Base-by-base conservation (phyloP, 2,113 vertebrate species). In the Heterotis niloticus region DNA sequence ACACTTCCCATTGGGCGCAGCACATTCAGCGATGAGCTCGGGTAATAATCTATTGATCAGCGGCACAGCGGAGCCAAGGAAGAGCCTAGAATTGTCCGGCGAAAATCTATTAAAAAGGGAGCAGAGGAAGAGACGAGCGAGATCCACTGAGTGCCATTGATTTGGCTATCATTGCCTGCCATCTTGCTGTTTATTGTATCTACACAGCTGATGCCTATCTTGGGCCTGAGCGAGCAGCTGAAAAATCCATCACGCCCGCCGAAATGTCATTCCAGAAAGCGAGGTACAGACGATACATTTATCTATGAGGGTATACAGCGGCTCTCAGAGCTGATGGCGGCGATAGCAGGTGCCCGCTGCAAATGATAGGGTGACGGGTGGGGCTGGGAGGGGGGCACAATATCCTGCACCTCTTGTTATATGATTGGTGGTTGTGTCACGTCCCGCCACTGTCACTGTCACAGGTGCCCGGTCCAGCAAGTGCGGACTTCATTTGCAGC, bases 11-110 rank as follows among this genome's bases (percentile, higher is more conserved):
- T 66, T n/a, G 11, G 23, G 14, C 52, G 10, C 57, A 79, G 34
- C 52, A 72, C 28, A 34, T 17, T 51, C n/a, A 73, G n/a, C 60
- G 44, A 64, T 57, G 56, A 28, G 23, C 73, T 67, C 12, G 10
- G 64, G 23, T 44, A 76, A 80, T 59, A 74, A 76, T 80, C 24
- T 76, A 76, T 80, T 54, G 79, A 75, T 76, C 66, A 60, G 23
- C 57, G 20, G 9, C 65, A 52, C 52, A 56, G 76, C 70, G 56
- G 66, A 76, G 65, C 14, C 64, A 28, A 51, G 1, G 26, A 76
- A 75, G 79, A 52, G 71, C 13, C 51, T 72, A 54, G 68, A 74
- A 67, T 68, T 76, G 71, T 74, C 28, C 34, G 13, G 64, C 24
- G 11, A 75, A 72, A 24, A 75, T 54, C 78, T 57, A 23, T 79